Base-by-base conservation (phyloP, 2,113 vertebrate genomes). In the Lasiurus borealis region DNA sequence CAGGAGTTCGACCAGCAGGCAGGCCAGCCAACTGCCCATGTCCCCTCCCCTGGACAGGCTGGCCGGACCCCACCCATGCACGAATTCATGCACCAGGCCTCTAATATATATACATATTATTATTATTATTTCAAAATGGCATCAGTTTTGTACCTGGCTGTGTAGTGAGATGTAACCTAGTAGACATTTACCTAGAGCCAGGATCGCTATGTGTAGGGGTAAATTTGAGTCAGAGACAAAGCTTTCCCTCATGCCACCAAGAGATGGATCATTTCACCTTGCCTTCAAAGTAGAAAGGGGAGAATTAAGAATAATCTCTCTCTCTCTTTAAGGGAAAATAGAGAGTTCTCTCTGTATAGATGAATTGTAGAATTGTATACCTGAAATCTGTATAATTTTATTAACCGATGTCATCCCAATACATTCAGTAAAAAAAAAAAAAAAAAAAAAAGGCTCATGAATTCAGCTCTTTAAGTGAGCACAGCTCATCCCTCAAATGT, bases 221-320 rank as follows among this genome's bases (percentile, higher is more conserved):
- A 46, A 85, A 29, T 21, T 57, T 93, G 52, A 73, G 25, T 25
- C 31, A 21, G 57, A 90, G 64, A 88, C 48, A 40, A 54, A 18
- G 2, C 44, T 71, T 93, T 27, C 25, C 57, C 44, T 76, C 73
- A 71, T 34, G 21, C 25, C 16, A 29, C 81, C 48, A 88, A 71
- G 80, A 77, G 62, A 59, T 87, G 31, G 27, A 75, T 85, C 90
- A 40, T 90, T 85, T 92, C 27, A 71, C 13, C 16, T 85, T 88
- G 82, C 66, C 8, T 81, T 73, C 66, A 84, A 80, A 68, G 48
- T 36, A 90, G 40, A 85, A 77, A 78, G 18, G 10, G 11, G n/a
- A 92, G 59, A 92, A 92, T 90, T 76, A 71, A 77, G n/a, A 93
- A 57, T 57, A 88, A 89, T 23, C 8, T 85, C 36, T n/a, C n/a